These are phyloP conservation scores for Sisyra terminalis DNA, from an alignment of 2,888 invertebrate species.

Conservation along the genomic window DNA sequence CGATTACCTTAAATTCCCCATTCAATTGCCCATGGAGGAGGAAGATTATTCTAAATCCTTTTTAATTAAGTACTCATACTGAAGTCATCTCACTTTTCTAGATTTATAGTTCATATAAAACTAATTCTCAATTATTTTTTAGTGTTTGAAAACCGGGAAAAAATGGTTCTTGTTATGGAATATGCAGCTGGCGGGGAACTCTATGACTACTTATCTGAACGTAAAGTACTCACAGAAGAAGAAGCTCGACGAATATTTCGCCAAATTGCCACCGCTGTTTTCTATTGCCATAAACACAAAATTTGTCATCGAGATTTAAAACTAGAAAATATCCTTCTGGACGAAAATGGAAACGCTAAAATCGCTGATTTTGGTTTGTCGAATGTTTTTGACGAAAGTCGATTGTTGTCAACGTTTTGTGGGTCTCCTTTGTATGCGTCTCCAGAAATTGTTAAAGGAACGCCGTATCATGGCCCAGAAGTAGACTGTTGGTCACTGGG, in stretches of 20 bases:
- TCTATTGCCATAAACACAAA: constrained; percentile 97
- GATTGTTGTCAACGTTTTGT: constrained; percentile 81
- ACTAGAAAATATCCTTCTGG: constrained; percentile 85
- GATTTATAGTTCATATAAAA: too few species aligned
- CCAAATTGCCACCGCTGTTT: constrained; percentile 91
- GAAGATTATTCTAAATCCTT: too few species aligned
- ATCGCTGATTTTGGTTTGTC: constrained; percentile 98
- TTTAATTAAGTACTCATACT: too few species aligned
- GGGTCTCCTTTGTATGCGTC: constrained; percentile 94
- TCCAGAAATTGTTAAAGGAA: constrained; percentile 94
- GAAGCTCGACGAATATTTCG: constrained; percentile 91
- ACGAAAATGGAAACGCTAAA: constrained; percentile 89
- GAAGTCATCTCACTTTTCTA: too few species aligned
- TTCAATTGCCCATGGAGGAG: too few species aligned
- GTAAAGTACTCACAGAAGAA: constrained; percentile 77
- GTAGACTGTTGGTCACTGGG: constrained; percentile 91
- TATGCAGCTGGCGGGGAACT: constrained; percentile 97
- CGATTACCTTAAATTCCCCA: too few species aligned
- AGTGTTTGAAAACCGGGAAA: constrained; percentile 99
- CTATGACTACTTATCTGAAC: constrained; percentile 88
- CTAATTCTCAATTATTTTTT: constrained; percentile 21
- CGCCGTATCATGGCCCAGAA: constrained; percentile 94
- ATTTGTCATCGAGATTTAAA: constrained; percentile 94
- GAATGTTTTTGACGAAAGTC: constrained; percentile 85
- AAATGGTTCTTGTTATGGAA: constrained; percentile 99